Percentiles rank a stretch among this genome's conserved stretches.
These are phyloP conservation scores for Lathamus discolor DNA, from an alignment of 2,113 vertebrate species.

Conservation along the genomic window DNA sequence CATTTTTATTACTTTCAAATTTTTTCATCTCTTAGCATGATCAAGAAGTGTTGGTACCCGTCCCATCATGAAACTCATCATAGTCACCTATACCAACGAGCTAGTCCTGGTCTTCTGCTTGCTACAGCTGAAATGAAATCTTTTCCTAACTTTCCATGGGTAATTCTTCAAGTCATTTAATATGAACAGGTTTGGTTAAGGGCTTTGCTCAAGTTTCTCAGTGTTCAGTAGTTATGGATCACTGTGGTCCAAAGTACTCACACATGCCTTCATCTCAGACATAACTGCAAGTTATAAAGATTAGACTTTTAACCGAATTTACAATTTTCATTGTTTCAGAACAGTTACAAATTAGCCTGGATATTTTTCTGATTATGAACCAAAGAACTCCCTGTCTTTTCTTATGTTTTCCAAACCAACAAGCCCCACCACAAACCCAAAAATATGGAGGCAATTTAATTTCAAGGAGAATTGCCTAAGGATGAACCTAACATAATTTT, in stretches of 20 bases:
- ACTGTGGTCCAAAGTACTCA: neutral
- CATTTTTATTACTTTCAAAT: neutral
- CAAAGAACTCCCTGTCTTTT: neutral
- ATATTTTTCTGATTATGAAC: neutral
- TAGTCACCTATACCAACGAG: neutral
- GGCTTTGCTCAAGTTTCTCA: neutral
- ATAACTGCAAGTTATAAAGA: neutral
- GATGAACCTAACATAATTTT: neutral
- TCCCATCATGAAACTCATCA: neutral
- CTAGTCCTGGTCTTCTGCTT: neutral
- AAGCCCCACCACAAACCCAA: neutral
- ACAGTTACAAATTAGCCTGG: neutral
- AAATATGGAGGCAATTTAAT: neutral
- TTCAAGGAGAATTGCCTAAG: neutral
- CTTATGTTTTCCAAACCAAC: neutral
- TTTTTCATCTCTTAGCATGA: neutral
- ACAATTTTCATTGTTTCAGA: neutral
- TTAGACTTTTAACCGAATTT: neutral
- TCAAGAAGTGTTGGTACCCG: neutral
- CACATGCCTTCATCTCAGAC: neutral
- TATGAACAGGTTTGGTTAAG: neutral
- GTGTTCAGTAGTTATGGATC: neutral
- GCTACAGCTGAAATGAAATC: neutral
- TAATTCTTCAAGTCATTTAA: neutral
- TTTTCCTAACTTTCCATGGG: neutral